Conservation (phyloP, 1,140 invertebrate genomes). For the Teleopsis dalmanni region DNA sequence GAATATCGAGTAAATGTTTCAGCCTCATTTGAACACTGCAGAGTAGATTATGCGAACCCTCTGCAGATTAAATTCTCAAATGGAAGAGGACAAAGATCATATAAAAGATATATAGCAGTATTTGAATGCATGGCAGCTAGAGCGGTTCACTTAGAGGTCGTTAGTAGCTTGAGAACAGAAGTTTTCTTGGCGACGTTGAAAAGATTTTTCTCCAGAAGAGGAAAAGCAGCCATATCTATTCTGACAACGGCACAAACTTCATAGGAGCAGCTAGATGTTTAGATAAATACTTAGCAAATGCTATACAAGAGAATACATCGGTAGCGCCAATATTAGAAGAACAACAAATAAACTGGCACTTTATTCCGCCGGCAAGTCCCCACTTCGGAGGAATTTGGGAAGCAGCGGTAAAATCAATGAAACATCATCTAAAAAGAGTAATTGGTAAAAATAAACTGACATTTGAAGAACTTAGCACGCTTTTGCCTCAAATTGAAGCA, state of each 20-base stretch:
- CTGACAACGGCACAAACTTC: slow-evolving; percentile 24
- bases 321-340: slow-evolving; percentile 8
- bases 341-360: slow-evolving; percentile 2
- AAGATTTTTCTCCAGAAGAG: not conserved
- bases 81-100: not conserved
- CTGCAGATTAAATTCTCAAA: too few relatives aligned
- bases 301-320: not conserved
- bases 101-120: not conserved
- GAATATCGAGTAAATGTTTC: not conserved
- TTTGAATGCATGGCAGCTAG: slow-evolving; percentile 2
- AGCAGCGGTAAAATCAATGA: too few relatives aligned
- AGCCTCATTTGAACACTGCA: not conserved
- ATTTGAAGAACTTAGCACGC: slow-evolving; percentile 23
- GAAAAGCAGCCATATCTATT: slow-evolving; percentile 9
- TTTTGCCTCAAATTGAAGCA: slow-evolving; percentile 21
- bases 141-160: slow-evolving; percentile 4
- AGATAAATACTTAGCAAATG: not conserved
- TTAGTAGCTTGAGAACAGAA: not conserved
- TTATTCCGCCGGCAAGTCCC: slow-evolving; percentile 12
- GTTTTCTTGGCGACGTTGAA: not conserved
- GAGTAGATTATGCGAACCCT: not conserved
- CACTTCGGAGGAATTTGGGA: slow-evolving; percentile 16
- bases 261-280: slow-evolving; percentile 14
- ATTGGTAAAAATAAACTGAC: slow-evolving; percentile 23
- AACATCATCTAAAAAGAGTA: too few relatives aligned